Percentiles rank a stretch among this genome's conserved stretches.
Conservation (phyloP, 2,888 invertebrate genomes). For the Eudemis profundana region DNA sequence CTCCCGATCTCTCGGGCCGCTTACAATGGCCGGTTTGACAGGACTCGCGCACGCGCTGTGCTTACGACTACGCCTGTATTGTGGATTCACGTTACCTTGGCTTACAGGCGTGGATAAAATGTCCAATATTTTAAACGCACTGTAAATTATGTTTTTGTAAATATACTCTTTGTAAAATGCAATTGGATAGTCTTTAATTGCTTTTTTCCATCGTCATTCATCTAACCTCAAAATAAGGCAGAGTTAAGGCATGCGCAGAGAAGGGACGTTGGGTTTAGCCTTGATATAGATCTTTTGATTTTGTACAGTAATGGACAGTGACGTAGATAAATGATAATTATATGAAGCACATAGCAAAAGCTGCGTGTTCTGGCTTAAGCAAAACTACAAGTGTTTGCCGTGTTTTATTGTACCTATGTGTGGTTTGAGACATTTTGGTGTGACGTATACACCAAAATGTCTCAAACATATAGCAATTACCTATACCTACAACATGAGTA, state of each 20-base stretch:
- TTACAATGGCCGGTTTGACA: constrained; percentile 32
- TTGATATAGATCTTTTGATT: constrained; percentile 21
- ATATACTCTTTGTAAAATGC: background rate
- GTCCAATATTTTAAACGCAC: background rate
- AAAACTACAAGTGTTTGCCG: constrained; percentile 18
- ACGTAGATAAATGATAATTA: constrained; percentile 36
- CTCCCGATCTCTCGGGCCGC: constrained; percentile 7
- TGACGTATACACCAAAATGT: background rate
- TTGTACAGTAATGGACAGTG: constrained; percentile 30
- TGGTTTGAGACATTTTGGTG: too few relatives aligned
- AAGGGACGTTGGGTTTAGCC: constrained; percentile 33
- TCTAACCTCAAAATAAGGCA: constrained; percentile 30
- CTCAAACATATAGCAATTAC: too few relatives aligned
- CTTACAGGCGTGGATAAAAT: background rate
- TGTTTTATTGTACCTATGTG: too few relatives aligned
- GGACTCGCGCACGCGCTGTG: constrained; percentile 10
- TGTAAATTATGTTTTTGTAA: background rate
- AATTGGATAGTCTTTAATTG: background rate
- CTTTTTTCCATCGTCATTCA: constrained; percentile 14
- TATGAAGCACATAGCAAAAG: constrained; percentile 46
- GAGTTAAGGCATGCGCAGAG: constrained; percentile 37
- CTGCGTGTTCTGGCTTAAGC: constrained; percentile 23
- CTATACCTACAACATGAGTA: too few relatives aligned
- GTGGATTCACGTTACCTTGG: background rate
- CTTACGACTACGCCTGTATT: background rate